Percentiles rank a stretch among this genome's conserved stretches.
Evolutionary conservation across 2,888 invertebrate genomes (phyloP).

Genomic region (Erynnis tages): DNA sequence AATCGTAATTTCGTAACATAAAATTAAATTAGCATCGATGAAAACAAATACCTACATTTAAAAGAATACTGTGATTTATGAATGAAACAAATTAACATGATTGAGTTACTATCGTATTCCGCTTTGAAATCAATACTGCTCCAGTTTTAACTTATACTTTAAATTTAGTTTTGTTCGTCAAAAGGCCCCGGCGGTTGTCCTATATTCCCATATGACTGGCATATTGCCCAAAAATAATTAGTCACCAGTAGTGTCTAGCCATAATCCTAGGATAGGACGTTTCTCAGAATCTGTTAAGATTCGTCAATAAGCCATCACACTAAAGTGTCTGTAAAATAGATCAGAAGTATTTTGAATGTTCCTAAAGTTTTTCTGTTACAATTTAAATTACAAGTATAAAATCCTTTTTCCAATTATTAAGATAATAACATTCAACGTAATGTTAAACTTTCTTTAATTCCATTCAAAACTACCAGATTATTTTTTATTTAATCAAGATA

Average conservation of each 20-base stretch:
- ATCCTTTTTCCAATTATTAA: no score
- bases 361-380: neutral
- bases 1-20: no score
- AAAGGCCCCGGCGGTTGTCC: constrained; percentile 36
- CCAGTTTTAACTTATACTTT: constrained; percentile 27
- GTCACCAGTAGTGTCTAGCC: constrained; percentile 55
- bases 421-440: no score
- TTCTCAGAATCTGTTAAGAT: constrained; percentile 51
- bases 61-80: constrained; percentile 1
- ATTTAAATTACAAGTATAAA: no score
- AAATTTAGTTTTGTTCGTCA: constrained; percentile 33
- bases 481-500: no score
- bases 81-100: constrained; percentile 17
- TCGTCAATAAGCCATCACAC: constrained; percentile 31
- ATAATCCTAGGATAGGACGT: constrained; percentile 51
- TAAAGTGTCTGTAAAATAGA: neutral
- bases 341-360: neutral
- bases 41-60: neutral
- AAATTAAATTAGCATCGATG: no score
- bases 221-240: constrained; percentile 71
- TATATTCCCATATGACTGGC: constrained; percentile 50
- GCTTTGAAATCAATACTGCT: constrained; percentile 22
- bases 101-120: constrained; percentile 18
- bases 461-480: no score
- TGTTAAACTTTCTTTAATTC: no score